Percentiles rank a stretch among this genome's conserved stretches.
phyloP scores from a whole-genome alignment of 2,888 invertebrate species.

The Euproctis similis region DNA sequence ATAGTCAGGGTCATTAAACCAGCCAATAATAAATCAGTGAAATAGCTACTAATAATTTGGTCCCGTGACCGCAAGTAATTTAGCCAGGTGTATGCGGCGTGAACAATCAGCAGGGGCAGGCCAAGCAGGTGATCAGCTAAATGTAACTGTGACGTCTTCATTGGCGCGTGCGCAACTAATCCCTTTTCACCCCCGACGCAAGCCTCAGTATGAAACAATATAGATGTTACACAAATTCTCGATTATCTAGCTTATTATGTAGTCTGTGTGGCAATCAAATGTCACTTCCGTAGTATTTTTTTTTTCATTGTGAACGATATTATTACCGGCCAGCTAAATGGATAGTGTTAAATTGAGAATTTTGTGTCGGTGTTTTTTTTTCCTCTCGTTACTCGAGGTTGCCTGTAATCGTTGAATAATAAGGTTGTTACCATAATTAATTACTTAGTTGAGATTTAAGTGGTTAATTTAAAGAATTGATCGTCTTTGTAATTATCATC shows the following conservation, averaged over 20 bases:
- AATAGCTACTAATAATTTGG: slow-evolving; percentile 19
- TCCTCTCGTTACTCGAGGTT: not conserved
- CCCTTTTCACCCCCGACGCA: slow-evolving; percentile 32
- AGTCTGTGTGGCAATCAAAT: slow-evolving; percentile 46
- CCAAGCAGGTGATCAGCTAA: slow-evolving; percentile 54
- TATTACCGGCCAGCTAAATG: slow-evolving; percentile 37
- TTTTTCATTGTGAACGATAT: slow-evolving; percentile 22
- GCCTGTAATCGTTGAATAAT: no score
- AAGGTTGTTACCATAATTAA: slow-evolving; percentile 9
- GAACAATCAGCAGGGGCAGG: slow-evolving; percentile 19
- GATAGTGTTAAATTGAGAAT: slow-evolving; percentile 57
- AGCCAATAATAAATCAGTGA: slow-evolving; percentile 20
- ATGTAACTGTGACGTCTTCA: slow-evolving; percentile 45
- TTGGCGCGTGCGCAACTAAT: slow-evolving; percentile 63
- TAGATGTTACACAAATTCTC: slow-evolving; percentile 30
- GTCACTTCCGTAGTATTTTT: slow-evolving; percentile 42
- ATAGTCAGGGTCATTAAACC: slow-evolving; percentile 8
- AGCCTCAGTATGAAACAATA: slow-evolving; percentile 31
- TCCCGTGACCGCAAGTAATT: slow-evolving; percentile 31
- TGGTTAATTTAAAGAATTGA: slow-evolving; percentile 17
- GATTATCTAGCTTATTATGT: slow-evolving; percentile 32
- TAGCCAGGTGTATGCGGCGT: slow-evolving; percentile 40
- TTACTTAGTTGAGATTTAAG: slow-evolving; percentile 14
- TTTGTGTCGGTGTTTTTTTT: slow-evolving; percentile 40
- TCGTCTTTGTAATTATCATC: slow-evolving; percentile 4